Base-by-base conservation (phyloP, 1,140 invertebrate species). In the Drosophila obscura region DNA sequence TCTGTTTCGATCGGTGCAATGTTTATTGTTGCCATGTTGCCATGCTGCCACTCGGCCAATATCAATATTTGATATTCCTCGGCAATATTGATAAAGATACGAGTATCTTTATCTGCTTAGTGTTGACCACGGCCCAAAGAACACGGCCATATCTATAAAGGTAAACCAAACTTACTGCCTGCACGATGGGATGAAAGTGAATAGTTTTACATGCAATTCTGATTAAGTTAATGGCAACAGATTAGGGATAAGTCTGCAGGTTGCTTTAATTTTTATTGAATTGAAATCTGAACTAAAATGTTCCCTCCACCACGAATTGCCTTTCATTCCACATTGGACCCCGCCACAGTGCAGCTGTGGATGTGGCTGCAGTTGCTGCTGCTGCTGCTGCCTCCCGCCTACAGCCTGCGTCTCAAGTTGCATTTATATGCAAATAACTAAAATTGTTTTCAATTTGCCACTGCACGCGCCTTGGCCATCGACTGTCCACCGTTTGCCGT, bases 381-480 rank as follows among this genome's bases (percentile, higher is more conserved):
- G 8, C 22, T 15, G 64, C 22, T 51, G 64, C 7, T 45, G 66
- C 6, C 35, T 66, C 43, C n/a, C 11, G 35, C 35, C 35, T 39
- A 11, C 35, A 63, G 64, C 39, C 79, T 55, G 60, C 66, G 60
- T 85, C 81, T 85, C 80, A 64, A 69, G 78, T 87, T 87, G 67
- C 83, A 87, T 87, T 87, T 87, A 87, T 87, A 87, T 87, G 82
- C 82, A 88, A 88, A 87, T 87, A 87, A 76, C 83, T 88, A 83
- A 87, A 88, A 87, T 87, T 87, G 83, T 87, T 87, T 87, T 87
- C 83, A 88, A 87, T 87, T 87, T 87, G 83, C 73, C 73, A 77
- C 73, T 59, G 74, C 50, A 26, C 52, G 52, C 45, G 73, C 64
- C 72, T 76, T 69, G 63, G 73, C 73, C 73, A 62, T 76, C 64